Evolutionary conservation across 2,797 vertebrate genomes (phyloP).

Genomic region (Tarsius wallacei): DNA sequence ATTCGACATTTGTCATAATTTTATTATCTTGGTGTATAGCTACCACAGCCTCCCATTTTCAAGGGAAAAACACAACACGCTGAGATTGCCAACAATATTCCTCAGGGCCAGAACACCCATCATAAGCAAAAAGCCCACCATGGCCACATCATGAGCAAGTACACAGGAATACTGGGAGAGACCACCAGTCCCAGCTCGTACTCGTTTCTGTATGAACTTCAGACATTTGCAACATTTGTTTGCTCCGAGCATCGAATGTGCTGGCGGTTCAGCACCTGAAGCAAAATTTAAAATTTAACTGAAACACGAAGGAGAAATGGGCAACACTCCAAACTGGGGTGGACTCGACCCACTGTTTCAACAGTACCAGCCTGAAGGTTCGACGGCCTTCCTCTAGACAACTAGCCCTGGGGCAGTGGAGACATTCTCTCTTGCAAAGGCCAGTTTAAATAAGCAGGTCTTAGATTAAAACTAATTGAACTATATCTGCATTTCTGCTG

Average conservation of each 20-base stretch:
- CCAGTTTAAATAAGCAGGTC: neutral
- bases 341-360: neutral
- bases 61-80: neutral
- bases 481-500: slow-evolving; percentile 43
- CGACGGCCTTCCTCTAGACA: slow-evolving; percentile 25
- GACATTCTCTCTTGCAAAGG: neutral
- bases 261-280: neutral
- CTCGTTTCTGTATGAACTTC: neutral
- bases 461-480: neutral
- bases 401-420: neutral
- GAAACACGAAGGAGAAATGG: neutral
- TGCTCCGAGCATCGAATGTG: neutral
- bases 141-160: neutral
- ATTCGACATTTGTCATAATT: slow-evolving; percentile 15
- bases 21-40: slow-evolving; percentile 18
- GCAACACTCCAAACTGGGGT: neutral
- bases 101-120: neutral
- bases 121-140: slow-evolving; percentile 36
- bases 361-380: neutral
- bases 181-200: neutral
- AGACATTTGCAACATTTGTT: neutral
- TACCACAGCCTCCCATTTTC: neutral
- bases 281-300: neutral
- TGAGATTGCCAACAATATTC: neutral
- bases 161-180: neutral